phyloP scores from a whole-genome alignment of 2,797 vertebrate species.

The Phyllotis vaccarum region DNA sequence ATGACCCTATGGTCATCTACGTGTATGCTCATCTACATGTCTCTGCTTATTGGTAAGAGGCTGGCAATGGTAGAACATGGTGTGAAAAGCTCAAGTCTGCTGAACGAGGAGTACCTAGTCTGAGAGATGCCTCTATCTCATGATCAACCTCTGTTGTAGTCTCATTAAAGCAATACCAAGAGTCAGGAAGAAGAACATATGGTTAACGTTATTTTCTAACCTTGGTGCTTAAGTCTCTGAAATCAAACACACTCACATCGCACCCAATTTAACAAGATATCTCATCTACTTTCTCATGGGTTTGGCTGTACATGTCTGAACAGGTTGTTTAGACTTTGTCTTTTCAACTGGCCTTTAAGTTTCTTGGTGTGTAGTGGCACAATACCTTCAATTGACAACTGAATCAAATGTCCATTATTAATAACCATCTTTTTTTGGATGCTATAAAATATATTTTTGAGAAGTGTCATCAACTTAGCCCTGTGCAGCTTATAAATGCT shows the following conservation, averaged over 20 bases:
- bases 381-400: neutral
- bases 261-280: neutral
- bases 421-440: neutral
- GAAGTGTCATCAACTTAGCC: neutral
- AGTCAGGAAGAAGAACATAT: neutral
- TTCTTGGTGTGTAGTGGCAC: neutral
- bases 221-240: slow-evolving; percentile 19
- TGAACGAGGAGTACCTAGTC: neutral
- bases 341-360: neutral
- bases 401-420: slow-evolving; percentile 13
- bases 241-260: neutral
- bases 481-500: neutral
- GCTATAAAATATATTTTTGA: neutral
- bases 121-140: neutral
- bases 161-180: neutral
- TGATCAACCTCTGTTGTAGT: neutral
- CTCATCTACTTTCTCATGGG: neutral
- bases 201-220: neutral
- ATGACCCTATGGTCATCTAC: neutral
- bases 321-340: neutral
- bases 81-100: neutral
- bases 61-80: neutral
- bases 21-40: neutral
- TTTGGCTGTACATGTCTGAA: neutral
- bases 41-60: neutral